Conservation (phyloP, 2,888 invertebrate species). For the Cancer borealis region DNA sequence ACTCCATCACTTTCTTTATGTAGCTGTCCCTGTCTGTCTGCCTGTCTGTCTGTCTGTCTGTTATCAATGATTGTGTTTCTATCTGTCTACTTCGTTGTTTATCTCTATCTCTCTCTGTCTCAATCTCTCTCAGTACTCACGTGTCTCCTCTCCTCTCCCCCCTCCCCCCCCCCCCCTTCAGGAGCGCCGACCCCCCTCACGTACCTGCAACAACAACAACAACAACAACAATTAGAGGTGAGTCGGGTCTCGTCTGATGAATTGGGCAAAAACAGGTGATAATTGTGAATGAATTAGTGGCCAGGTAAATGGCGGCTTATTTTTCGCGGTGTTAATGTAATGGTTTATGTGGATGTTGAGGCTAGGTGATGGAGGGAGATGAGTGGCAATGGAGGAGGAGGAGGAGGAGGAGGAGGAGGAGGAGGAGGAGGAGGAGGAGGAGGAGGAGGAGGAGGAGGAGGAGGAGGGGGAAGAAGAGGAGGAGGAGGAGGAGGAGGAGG, state of each 20-base stretch:
- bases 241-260: neutral
- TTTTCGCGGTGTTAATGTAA: neutral
- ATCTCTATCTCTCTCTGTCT: constrained; percentile 11
- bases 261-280: neutral
- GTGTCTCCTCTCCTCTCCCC: neutral
- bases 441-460: neutral
- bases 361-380: constrained; percentile 2
- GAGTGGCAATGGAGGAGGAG: neutral
- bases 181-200: neutral
- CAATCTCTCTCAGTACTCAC: neutral
- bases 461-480: neutral
- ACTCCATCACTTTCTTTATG: neutral
- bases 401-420: neutral
- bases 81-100: neutral
- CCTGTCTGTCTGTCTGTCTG: neutral
- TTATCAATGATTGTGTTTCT: neutral
- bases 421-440: constrained; percentile 29
- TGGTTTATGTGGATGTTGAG: constrained; percentile 17
- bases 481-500: neutral
- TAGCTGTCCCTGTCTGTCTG: neutral
- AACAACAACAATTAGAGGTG: neutral
- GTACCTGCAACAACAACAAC: neutral
- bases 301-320: neutral
- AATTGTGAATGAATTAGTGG: neutral
- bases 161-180: neutral